These are phyloP conservation scores for Pseudorhiza aurosa DNA, from an alignment of 30 jellyfish, hydroid and myxozoan species.

Conservation along the genomic window DNA sequence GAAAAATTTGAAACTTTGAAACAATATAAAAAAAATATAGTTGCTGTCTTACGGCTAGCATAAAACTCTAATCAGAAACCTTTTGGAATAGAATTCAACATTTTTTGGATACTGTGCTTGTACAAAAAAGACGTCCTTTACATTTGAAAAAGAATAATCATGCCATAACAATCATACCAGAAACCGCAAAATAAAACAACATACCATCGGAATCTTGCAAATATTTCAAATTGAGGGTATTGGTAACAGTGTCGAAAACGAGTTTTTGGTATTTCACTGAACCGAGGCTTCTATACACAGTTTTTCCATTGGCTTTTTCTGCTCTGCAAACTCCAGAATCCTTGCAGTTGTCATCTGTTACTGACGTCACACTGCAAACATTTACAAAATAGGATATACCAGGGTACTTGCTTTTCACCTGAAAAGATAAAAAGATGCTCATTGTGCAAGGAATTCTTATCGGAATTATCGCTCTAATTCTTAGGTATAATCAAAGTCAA, in stretches of 20 bases:
- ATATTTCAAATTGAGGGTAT: constrained; percentile 41
- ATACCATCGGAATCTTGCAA: constrained; percentile 52
- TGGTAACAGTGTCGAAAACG: constrained; percentile 21
- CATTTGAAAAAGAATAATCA: no score
- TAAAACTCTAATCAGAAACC: no score
- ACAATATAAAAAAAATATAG: no score
- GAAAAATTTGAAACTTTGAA: no score
- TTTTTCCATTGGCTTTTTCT: constrained; percentile 16
- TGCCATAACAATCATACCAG: no score
- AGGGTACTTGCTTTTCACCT: constrained; percentile 53
- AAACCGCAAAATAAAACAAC: background rate
- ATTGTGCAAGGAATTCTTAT: no score
- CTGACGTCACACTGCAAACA: constrained; percentile 61
- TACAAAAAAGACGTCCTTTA: no score
- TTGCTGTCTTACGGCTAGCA: no score
- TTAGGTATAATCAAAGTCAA: no score
- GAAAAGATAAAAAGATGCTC: background rate
- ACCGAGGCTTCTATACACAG: constrained; percentile 28
- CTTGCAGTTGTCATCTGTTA: constrained; percentile 14
- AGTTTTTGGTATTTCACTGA: constrained; percentile 45
- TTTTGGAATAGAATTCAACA: no score
- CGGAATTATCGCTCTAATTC: no score
- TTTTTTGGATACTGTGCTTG: no score
- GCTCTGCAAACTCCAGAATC: constrained; percentile 63
- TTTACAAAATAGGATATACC: constrained; percentile 32